Conservation (phyloP, 2,888 invertebrate genomes). For the Drosophila anomelani region DNA sequence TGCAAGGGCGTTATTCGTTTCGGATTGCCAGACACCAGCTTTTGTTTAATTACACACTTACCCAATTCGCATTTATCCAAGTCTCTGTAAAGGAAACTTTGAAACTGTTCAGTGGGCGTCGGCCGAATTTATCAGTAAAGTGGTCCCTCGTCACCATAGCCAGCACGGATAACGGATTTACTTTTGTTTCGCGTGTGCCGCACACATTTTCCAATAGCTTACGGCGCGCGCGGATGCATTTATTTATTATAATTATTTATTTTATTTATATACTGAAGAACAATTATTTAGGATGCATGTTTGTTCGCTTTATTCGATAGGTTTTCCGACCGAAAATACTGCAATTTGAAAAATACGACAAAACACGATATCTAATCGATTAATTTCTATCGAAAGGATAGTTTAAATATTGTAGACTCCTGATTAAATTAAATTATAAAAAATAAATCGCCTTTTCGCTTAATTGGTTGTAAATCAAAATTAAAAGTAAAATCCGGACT, state of each 20-base stretch:
- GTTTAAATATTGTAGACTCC: not conserved
- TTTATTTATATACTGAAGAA: slow-evolving; percentile 68
- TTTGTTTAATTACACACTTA: slow-evolving; percentile 56
- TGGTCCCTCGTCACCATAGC: slow-evolving; percentile 51
- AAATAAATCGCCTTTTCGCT: no score
- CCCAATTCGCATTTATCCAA: slow-evolving; percentile 54
- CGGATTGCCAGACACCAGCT: slow-evolving; percentile 7
- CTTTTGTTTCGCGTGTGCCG: slow-evolving; percentile 26
- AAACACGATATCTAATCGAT: not conserved
- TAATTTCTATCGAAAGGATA: not conserved
- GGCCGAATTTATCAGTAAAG: slow-evolving; percentile 65
- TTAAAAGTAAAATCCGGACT: not conserved
- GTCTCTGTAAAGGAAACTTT: slow-evolving; percentile 49
- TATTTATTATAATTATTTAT: slow-evolving; percentile 45
- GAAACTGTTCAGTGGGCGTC: slow-evolving; percentile 66
- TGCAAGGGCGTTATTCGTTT: slow-evolving; percentile 8
- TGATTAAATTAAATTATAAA: not conserved
- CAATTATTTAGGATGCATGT: slow-evolving; percentile 53
- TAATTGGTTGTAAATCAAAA: no score
- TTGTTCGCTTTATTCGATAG: slow-evolving; percentile 5
- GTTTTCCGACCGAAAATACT: not conserved
- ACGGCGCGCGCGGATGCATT: slow-evolving; percentile 17
- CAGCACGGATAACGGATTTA: slow-evolving; percentile 38
- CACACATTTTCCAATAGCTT: slow-evolving; percentile 39
- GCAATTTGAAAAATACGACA: not conserved